Evolutionary conservation across 2,888 invertebrate species (phyloP), one percentile per base, ranked within the genome.

Genomic region (Apodemia mormo): DNA sequence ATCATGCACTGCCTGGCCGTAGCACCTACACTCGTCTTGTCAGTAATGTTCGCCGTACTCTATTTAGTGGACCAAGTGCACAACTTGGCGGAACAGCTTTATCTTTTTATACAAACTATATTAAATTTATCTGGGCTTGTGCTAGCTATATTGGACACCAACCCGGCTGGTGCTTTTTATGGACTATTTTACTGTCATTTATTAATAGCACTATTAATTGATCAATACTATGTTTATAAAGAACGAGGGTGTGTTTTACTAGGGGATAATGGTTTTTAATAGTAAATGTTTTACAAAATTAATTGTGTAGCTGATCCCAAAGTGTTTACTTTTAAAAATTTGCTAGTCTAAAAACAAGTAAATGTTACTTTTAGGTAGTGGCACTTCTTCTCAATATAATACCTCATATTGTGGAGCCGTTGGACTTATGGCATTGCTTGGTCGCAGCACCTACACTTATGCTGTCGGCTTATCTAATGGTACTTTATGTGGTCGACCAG

Each of bases 61-160:
- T 91, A 92, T 79, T 81, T 92, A 81, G 90, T 90, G 85, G 92
- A 92, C 76, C 92, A 91, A 86, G 90, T 89, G 68, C 89, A 91
- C 72, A 84, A 86, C 74, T 74, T 89, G 75, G 90, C 90, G 4
- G 92, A 92, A 79, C 90, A 92, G 78, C 76, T 91, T 64, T 92
- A 89, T 73, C 75, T 92, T 70, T 33, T 78, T 1, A 54, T 81
- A 65, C 87, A 91, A 82, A 83, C 88, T 72, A 43, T 70, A 10
- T 69, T 87, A 5, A 86, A 80, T 71, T 1, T 82, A 12, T 0
- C 80, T 12, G 85, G 86, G 67, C 76, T 91, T 73, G 2, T 83
- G 2, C 33, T 73, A 22, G 79, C 79, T 49, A 71, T 88, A 66
- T 0, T 79, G 2, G 40, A 69, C 33, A 74, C 75, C 56, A 78